Base-by-base conservation (phyloP, 2,113 vertebrate species). In the Phasianus colchicus region DNA sequence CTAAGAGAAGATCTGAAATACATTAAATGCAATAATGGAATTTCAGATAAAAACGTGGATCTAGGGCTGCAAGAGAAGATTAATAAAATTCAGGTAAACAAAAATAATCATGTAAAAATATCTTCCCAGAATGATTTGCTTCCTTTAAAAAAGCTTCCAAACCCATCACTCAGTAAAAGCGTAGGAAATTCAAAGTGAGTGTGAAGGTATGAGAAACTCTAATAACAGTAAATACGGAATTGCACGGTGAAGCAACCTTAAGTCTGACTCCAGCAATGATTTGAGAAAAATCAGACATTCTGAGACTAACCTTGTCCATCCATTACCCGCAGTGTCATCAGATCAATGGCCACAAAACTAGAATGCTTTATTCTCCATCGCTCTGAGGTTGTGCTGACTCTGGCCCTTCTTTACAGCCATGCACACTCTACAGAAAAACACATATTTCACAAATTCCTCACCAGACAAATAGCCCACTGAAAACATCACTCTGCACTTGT, bases 321-420 rank as follows among this genome's bases (percentile, higher is more conserved):
- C 89, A 95, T 96, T 97, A 96, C 93, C 92, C 81, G 75, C 90
- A 93, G 90, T 96, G 95, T 96, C 95, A 96, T 96, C 89, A 91
- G 96, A 97, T 96, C 96, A 96, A 96, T 96, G 94, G 60, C 94
- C 88, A 94, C 91, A 96, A 96, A 96, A 96, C 90, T 92, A 66
- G 90, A 96, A 96, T 91, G 92, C 89, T 96, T 97, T 96, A 96
- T 96, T 96, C 96, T 92, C 83, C 85, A 82, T 92, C 9, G 47
- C 92, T 96, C 90, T 94, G 94, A 95, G 96, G 92, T 96, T 96
- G 89, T 95, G 94, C 94, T 95, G 96, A 96, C 92, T 96, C 90
- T 93, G 95, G 94, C 71, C 96, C 96, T 97, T 95, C 94, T 97
- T 96, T 96, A 95, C 94, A 92, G 71, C 86, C 91, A 79, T 93